Evolutionary conservation across 2,113 vertebrate genomes (phyloP).

Genomic region (Petaurus breviceps): DNA sequence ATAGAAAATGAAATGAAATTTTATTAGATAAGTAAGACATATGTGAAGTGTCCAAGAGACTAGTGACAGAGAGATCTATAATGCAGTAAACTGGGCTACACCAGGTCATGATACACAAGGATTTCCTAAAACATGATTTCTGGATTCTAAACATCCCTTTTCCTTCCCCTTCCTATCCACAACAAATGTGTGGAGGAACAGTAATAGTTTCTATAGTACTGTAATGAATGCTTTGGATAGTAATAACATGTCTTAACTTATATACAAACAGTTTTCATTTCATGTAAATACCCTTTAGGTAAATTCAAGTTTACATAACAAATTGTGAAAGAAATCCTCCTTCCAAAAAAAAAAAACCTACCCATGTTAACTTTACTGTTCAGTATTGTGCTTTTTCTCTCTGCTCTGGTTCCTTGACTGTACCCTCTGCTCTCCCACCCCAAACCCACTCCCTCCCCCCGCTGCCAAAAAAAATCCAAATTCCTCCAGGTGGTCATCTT

Average conservation of each 20-base stretch:
- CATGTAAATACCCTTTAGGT: neutral
- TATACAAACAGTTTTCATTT: neutral
- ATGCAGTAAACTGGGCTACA: neutral
- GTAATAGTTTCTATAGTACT: neutral
- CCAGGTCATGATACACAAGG: neutral
- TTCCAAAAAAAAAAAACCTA: neutral
- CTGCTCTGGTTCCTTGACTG: neutral
- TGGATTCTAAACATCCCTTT: neutral
- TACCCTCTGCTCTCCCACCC: neutral
- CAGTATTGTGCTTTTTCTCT: neutral
- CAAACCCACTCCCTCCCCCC: too few relatives aligned
- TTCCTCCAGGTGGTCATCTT: neutral
- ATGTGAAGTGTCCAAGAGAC: neutral
- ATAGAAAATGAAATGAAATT: neutral
- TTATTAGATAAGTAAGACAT: neutral
- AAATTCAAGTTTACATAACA: neutral
- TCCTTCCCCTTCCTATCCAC: neutral
- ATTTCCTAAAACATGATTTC: neutral
- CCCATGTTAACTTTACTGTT: neutral
- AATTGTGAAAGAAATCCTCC: neutral
- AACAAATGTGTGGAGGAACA: neutral
- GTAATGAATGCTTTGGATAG: neutral
- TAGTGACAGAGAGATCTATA: neutral
- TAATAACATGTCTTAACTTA: neutral
- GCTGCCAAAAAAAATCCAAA: neutral